These are phyloP conservation scores for Drosophila subsilvestris DNA, from an alignment of 2,888 invertebrate species.

Conservation along the genomic window DNA sequence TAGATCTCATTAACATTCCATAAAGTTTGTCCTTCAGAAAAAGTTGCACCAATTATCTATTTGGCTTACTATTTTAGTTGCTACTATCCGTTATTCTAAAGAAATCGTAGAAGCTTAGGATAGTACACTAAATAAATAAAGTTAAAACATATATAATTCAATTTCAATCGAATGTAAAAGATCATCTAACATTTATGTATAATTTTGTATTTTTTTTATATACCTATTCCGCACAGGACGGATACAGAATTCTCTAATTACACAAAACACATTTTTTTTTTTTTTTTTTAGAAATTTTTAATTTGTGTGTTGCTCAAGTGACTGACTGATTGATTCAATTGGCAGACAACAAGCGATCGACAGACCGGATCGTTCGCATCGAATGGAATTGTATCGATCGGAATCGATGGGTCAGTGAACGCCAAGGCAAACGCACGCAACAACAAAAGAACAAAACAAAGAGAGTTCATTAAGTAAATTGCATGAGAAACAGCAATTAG, in stretches of 20 bases:
- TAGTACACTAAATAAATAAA: too few relatives aligned
- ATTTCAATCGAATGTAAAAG: too few relatives aligned
- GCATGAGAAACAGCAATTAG: slow-evolving; percentile 68
- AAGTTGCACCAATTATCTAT: too few relatives aligned
- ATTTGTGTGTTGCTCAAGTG: slow-evolving; percentile 34
- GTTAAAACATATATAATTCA: too few relatives aligned
- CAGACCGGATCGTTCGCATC: not conserved
- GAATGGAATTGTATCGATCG: slow-evolving; percentile 6
- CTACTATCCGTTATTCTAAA: too few relatives aligned
- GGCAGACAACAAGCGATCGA: slow-evolving; percentile 24
- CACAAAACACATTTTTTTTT: slow-evolving; percentile 9
- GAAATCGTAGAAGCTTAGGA: too few relatives aligned
- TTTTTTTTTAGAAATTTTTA: slow-evolving; percentile 25
- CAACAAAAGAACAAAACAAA: not conserved
- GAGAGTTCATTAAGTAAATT: slow-evolving; percentile 63
- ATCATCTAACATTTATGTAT: too few relatives aligned
- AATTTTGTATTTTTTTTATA: not conserved
- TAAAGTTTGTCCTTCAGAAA: too few relatives aligned
- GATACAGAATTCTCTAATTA: slow-evolving; percentile 17
- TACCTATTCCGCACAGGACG: not conserved
- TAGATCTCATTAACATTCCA: too few relatives aligned
- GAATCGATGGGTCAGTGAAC: slow-evolving; percentile 66
- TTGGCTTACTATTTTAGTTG: too few relatives aligned
- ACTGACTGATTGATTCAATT: slow-evolving; percentile 55
- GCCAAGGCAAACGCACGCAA: slow-evolving; percentile 38